These are phyloP conservation scores for Saccostrea echinata DNA, from an alignment of 1,140 invertebrate species.

Conservation along the genomic window DNA sequence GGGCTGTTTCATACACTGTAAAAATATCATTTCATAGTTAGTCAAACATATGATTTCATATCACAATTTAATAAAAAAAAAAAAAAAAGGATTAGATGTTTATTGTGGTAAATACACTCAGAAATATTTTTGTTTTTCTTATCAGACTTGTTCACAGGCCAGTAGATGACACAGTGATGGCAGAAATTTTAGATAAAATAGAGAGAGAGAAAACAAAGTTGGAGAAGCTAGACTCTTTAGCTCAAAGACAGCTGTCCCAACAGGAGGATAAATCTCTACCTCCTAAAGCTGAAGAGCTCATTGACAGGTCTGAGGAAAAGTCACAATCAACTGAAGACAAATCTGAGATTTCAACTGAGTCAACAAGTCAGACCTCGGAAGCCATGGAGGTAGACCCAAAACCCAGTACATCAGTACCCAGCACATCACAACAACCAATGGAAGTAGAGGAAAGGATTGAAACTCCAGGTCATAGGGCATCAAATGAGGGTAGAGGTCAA, in stretches of 20 bases:
- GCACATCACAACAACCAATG: slow-evolving; percentile 12
- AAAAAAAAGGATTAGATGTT: too few relatives aligned
- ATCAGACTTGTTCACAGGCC: slow-evolving; percentile 73
- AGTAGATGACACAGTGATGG: slow-evolving; percentile 68
- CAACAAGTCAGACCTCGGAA: background rate
- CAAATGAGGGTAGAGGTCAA: background rate
- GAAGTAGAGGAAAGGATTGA: slow-evolving; percentile 19
- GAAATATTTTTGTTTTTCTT: slow-evolving; percentile 39
- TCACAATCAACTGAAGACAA: background rate
- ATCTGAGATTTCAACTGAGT: background rate
- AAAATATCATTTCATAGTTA: too few relatives aligned
- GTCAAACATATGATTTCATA: too few relatives aligned
- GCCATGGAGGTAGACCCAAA: slow-evolving; percentile 23
- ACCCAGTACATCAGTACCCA: slow-evolving; percentile 15
- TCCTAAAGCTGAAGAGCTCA: background rate
- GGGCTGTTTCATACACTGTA: too few relatives aligned
- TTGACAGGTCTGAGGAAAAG: slow-evolving; percentile 19
- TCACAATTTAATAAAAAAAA: too few relatives aligned
- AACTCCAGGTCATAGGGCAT: slow-evolving; percentile 2
- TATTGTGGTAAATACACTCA: too few relatives aligned
- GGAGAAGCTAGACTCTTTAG: slow-evolving; percentile 66
- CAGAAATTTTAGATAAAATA: slow-evolving; percentile 65
- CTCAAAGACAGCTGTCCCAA: slow-evolving; percentile 47
- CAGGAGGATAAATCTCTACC: slow-evolving; percentile 40
- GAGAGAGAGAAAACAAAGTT: slow-evolving; percentile 72